A percentile compares a stretch with the other conserved stretches of the same genome.
These are phyloP conservation scores for Desoria tigrina DNA, from an alignment of 2,888 invertebrate genomes.

Conservation along the genomic window DNA sequence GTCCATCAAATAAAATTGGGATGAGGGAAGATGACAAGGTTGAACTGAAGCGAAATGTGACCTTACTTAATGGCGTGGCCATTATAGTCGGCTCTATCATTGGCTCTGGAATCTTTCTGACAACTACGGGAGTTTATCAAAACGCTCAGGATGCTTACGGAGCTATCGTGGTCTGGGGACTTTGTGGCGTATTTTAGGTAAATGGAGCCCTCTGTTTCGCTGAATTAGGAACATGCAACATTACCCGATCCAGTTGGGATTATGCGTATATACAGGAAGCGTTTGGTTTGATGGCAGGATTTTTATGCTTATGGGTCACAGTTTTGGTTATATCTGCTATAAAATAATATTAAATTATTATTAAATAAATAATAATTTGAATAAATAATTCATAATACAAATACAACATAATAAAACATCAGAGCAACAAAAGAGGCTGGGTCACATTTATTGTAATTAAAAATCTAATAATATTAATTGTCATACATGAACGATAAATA, in stretches of 20 bases:
- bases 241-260: constrained; percentile 82
- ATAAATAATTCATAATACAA: too few species aligned
- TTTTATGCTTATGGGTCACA: constrained; percentile 81
- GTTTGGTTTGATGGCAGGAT: constrained; percentile 84
- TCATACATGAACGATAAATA: too few species aligned
- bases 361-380: too few species aligned
- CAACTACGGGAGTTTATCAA: constrained; percentile 61
- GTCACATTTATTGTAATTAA: too few species aligned
- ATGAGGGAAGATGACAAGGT: constrained; percentile 58
- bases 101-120: constrained; percentile 88
- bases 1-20: constrained; percentile 38
- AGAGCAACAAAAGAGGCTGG: too few species aligned
- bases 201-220: constrained; percentile 53
- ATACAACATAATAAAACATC: too few species aligned
- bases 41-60: constrained; percentile 77
- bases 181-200: constrained; percentile 72
- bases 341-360: too few species aligned
- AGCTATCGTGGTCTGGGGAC: constrained; percentile 76
- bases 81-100: constrained; percentile 87
- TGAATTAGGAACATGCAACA: constrained; percentile 72
- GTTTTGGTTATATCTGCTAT: constrained; percentile 77
- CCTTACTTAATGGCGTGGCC: constrained; percentile 80
- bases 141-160: constrained; percentile 67
- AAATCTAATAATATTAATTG: too few species aligned
- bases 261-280: constrained; percentile 85